A percentile compares a stretch with the other conserved stretches of the same genome.
These are phyloP conservation scores for Lasiurus borealis DNA, from an alignment of 2,113 vertebrate genomes.

Conservation along the genomic window DNA sequence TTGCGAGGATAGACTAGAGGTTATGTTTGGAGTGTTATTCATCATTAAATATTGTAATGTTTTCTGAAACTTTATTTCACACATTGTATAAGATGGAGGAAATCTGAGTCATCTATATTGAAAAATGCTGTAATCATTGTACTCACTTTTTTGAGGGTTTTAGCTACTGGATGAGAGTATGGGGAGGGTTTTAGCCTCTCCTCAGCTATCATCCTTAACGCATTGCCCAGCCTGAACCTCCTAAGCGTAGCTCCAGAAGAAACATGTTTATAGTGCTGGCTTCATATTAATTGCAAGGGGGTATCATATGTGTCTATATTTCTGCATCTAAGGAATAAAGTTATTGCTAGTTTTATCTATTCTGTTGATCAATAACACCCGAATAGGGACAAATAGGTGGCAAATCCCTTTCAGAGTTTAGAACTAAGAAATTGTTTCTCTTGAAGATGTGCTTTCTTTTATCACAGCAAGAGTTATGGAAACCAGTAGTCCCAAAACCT, in stretches of 20 bases:
- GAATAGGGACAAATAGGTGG: background rate
- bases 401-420: constrained; percentile 38
- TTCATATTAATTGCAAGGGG: background rate
- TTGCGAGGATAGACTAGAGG: constrained; percentile 8
- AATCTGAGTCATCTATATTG: background rate
- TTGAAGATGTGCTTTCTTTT: constrained; percentile 42
- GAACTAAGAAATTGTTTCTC: constrained; percentile 22
- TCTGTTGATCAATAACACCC: background rate
- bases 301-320: background rate
- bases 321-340: background rate
- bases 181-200: background rate
- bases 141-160: background rate
- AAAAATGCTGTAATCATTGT: background rate
- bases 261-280: background rate
- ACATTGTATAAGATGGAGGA: background rate
- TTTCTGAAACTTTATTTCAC: constrained; percentile 47
- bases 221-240: background rate
- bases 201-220: background rate
- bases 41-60: background rate
- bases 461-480: constrained; percentile 36
- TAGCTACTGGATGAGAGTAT: background rate
- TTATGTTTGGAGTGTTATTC: background rate
- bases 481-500: background rate
- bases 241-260: background rate
- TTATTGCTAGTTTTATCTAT: background rate